Conservation (phyloP, 2,113 vertebrate genomes). For the Elachura formosa region DNA sequence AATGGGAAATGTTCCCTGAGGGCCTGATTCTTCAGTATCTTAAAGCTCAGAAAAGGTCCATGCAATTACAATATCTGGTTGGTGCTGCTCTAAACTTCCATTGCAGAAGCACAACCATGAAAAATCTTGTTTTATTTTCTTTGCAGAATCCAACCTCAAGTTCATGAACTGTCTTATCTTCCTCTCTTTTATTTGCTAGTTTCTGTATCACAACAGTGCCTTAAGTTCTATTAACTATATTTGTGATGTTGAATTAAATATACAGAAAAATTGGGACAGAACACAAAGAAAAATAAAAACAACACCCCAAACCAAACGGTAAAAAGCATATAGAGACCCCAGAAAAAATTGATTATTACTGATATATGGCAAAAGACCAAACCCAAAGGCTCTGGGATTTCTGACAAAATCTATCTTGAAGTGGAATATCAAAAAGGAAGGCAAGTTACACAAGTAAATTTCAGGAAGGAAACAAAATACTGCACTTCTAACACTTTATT, state of each 20-base stretch:
- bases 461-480: neutral
- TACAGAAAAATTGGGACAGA: neutral
- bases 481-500: neutral
- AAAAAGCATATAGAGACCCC: neutral
- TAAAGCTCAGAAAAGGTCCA: neutral
- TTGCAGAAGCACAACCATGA: neutral
- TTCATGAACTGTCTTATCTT: neutral
- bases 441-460: neutral
- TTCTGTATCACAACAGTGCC: neutral
- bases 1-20: neutral
- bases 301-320: neutral
- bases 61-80: neutral
- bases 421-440: neutral
- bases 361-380: neutral
- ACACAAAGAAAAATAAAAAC: neutral
- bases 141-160: neutral
- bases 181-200: neutral
- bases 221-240: neutral
- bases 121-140: neutral
- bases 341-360: neutral
- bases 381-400: neutral
- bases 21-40: neutral
- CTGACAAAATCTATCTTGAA: neutral
- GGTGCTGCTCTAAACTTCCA: neutral
- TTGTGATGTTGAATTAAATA: neutral